Percentiles rank a stretch among this genome's conserved stretches.
Conservation (phyloP, 2,888 invertebrate species). For the Willowsia nigromaculata region DNA sequence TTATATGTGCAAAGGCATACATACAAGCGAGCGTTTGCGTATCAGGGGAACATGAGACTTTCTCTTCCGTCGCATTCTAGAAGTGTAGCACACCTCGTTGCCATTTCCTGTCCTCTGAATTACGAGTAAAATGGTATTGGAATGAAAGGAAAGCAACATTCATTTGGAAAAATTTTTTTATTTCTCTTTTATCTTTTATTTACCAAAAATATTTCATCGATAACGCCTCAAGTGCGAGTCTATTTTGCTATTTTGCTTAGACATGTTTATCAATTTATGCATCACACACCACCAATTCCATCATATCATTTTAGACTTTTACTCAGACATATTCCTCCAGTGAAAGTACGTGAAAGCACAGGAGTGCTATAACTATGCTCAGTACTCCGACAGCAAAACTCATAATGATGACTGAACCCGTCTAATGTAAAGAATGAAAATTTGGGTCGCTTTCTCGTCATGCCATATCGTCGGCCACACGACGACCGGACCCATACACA, state of each 20-base stretch:
- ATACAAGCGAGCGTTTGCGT: no score
- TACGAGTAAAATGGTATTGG: background rate
- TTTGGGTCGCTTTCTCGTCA: slow-evolving; percentile 31
- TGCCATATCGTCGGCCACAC: slow-evolving; percentile 13
- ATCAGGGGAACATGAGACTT: no score
- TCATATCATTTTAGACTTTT: background rate
- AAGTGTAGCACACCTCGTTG: background rate
- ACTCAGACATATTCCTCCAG: background rate
- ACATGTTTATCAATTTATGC: slow-evolving; percentile 26
- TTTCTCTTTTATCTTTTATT: background rate
- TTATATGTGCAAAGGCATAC: no score
- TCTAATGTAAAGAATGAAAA: slow-evolving; percentile 17
- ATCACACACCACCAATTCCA: slow-evolving; percentile 1
- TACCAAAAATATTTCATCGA: background rate
- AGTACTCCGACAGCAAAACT: slow-evolving; percentile 20
- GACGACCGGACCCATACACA: background rate
- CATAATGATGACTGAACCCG: slow-evolving; percentile 9
- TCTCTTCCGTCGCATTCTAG: no score
- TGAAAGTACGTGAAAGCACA: slow-evolving; percentile 6
- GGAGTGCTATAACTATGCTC: background rate
- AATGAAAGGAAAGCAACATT: background rate
- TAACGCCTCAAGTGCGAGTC: background rate
- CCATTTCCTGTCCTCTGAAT: background rate
- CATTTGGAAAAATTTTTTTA: background rate
- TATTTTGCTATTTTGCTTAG: background rate